Base-by-base conservation (phyloP, 1,140 invertebrate genomes). In the Leptopilina clavipes region DNA sequence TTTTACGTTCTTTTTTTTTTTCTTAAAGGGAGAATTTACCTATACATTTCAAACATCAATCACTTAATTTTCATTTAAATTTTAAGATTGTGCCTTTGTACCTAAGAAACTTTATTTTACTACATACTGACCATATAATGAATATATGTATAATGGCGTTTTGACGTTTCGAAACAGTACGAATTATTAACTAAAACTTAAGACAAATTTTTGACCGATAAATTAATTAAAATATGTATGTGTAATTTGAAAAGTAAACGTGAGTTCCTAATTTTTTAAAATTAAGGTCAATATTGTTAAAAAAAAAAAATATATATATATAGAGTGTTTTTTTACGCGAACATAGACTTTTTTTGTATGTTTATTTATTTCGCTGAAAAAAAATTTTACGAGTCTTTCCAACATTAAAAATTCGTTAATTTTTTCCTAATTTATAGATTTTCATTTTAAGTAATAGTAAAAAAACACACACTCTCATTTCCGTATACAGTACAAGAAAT, bases 21-120 rank as follows among this genome's bases (percentile, higher is more conserved):
- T 40, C 0, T 40, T 7, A 14, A 45, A 45, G 5, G 14, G 14
- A 45, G 10, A n/a, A 52, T 52, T 12, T 52, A n/a, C n/a, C n/a
- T n/a, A n/a, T n/a, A 17, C 48, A 52, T 52, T 52, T 52, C n/a
- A 65, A 25, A 59, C 18, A 6, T 31, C 56, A 19, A 12, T n/a
- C 59, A 31, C 25, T 31, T 25, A 31, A 65, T 3, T 31, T 65
- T 31, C 59, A 65, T 65, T 65, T 65, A 37, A 65, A 65, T 22
- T n/a, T 25, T 65, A 65, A 65, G 59, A 65, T 65, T 65, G 22
- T 31, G 59, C 59, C 59, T 65, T 65, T 65, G 59, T 65, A 65
- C 59, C 12, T 65, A 65, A 65, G 59, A 65, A 65, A 65, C 22
- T 37, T n/a, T 65, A 37, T 31, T 37, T 65, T 65, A 31, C 14